Base-by-base conservation (phyloP, 2,888 invertebrate genomes). In the Nemurella pictetii region DNA sequence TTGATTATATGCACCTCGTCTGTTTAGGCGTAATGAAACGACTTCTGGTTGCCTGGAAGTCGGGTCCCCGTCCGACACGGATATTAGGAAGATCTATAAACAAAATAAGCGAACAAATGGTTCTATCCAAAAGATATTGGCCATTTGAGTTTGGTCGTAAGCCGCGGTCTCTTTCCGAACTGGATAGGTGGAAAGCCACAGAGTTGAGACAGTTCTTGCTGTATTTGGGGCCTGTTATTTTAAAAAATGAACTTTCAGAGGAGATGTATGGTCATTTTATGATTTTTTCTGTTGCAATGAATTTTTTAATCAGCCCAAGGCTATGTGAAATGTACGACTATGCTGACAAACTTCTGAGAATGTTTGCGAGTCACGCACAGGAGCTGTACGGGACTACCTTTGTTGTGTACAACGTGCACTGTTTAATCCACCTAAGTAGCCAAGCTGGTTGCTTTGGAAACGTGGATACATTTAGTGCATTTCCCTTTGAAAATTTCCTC, bases 101-200 rank as follows among this genome's bases (percentile, higher is more conserved):
- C 26, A n/a, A 20, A 26, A 25, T 73, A 73, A 73, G 73, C 26
- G n/a, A n/a, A 25, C 73, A 25, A 7, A 4, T 73, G 5, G n/a
- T 73, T 7, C 5, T n/a, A 7, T n/a, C 73, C 73, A n/a, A 73
- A 73, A 26, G 15, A 20, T 77, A 25, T 12, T 77, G 77, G 77
- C 77, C 77, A 26, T 75, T 12, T 74, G 88, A 89, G 84, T 89
- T 89, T 86, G 85, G 84, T 7, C 84, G 89, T 36, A 88, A 88
- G 86, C 88, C 88, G 5, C 86, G 89, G 81, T 77, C 87, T 7
- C 80, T 89, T 5, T 78, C n/a, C 84, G 87, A 88, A 36, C 73
- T 88, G 20, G 86, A 87, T 7, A 85, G 87, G 28, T 89, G 88
- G 88, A 89, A 89, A 84, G 88, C 88, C n/a, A 88, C 88, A 5